Base-by-base conservation (phyloP, 2,888 invertebrate genomes). In the Clusia tigrina region DNA sequence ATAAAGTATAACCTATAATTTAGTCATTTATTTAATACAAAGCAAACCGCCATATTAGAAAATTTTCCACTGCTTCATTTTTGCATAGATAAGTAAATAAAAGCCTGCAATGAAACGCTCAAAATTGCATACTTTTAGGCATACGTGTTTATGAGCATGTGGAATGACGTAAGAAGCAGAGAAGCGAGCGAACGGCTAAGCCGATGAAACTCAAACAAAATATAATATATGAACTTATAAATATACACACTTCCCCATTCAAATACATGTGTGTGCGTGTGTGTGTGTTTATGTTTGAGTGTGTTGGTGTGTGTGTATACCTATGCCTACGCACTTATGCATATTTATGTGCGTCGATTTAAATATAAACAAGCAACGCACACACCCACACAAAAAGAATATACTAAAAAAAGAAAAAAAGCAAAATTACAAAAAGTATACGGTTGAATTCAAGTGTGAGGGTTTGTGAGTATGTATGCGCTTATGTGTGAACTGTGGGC, bases 41-140 rank as follows among this genome's bases (percentile, higher is more conserved):
- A n/a, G n/a, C n/a, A n/a, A n/a, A n/a, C n/a, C n/a, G n/a, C n/a
- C n/a, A n/a, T n/a, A n/a, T n/a, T n/a, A n/a, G n/a, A n/a, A n/a
- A n/a, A n/a, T n/a, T n/a, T n/a, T n/a, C n/a, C n/a, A n/a, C n/a
- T n/a, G n/a, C n/a, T n/a, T n/a, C n/a, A n/a, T n/a, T n/a, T n/a
- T n/a, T n/a, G n/a, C n/a, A n/a, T n/a, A n/a, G n/a, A n/a, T n/a
- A n/a, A n/a, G n/a, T 26, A 18, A 25, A 54, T 25, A 58, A 22
- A 52, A 26, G 22, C 32, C n/a, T 42, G 42, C 42, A 42, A 42
- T 42, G 10, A 17, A 42, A 42, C 42, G 42, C 42, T 42, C 42
- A 42, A 3, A 42, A 53, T 60, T 57, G 60, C 64, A 64, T 60
- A 60, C 54, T 64, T 60, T 60, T 64, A 48, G 64, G 64, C 64